Base-by-base conservation (phyloP, 2,888 invertebrate species). In the Chaitophorus viminalis region DNA sequence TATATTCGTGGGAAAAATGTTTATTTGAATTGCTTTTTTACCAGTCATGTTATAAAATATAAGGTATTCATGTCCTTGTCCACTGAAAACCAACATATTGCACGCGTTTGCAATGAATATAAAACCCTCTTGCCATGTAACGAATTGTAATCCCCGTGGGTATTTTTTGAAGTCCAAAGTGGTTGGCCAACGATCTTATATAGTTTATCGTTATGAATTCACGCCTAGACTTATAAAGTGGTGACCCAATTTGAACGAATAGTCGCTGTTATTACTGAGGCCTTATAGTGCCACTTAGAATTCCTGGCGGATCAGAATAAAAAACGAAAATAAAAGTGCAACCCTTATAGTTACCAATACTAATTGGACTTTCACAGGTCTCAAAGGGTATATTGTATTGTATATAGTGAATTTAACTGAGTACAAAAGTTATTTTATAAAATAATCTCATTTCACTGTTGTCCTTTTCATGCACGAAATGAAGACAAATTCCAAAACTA, bases 351-450 rank as follows among this genome's bases (percentile, higher is more conserved):
- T 81, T 68, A 81, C 81, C 81, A 81, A 81, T 81, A 81, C 81
- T 81, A 81, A 81, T 81, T 81, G 81, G 81, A 21, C 81, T 68
- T 81, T 81, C 31, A 81, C 81, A 21, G 81, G 81, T 81, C 81
- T 81, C 81, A 68, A 81, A 81, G 68, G 81, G 68, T 36, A 68
- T 21, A 21, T n/a, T 29, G 81, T 46, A 68, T 68, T 81, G 18
- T 65, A 39, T 4, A 31, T 68, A 29, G 68, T 68, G 29, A 68
- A 81, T 81, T 81, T 68, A 46, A n/a, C 81, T 21, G 46, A 68
- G 81, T 18, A 39, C 39, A 81, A 81, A 81, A 81, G 68, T 46
- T 81, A 46, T 31, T 39, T 21, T 29, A 68, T 70, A 81, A 60
- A 81, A 81, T n/a, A n/a, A n/a, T 81, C 25, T 68, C 54, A 29